Base-by-base conservation (phyloP, 2,113 vertebrate genomes). In the Piaya cayana region DNA sequence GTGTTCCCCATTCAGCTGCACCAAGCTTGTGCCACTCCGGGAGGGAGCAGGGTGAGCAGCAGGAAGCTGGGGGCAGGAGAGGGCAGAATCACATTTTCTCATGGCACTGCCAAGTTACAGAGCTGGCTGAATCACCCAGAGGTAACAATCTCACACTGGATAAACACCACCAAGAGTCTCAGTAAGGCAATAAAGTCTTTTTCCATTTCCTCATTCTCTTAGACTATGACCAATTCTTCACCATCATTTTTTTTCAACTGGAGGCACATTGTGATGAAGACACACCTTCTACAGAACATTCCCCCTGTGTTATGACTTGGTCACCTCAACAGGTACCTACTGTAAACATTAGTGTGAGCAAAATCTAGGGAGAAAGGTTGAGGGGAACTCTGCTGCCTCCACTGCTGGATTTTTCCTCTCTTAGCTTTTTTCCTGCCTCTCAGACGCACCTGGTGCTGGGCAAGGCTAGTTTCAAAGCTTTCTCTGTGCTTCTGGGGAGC, bases 371-470 rank as follows among this genome's bases (percentile, higher is more conserved):
- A 72, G 39, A 82, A 69, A 59, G 53, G 30, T 3, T 86, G 53
- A 86, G 49, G 29, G n/a, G 18, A 82, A 36, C 36, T 64, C 47
- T 55, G 22, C 29, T 89, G 25, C 27, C 49, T 23, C 30, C 30
- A 26, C 16, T 34, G 34, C 1, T 22, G 18, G 30, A 47, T 72
- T 87, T 82, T n/a, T 49, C 36, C 30, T 32, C 29, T 32, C 45
- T 53, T 34, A 15, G 36, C 15, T 30, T 68, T 86, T 78, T 49
- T 72, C 29, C 53, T 84, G 36, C 50, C n/a, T 53, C n/a, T 75
- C 39, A 56, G 59, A 39, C 16, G 52, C 1, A 7, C 27, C 64
- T 29, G n/a, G 34, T 59, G 74, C n/a, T 0, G 0, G 29, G 47
- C 30, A 78, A 60, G 27, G 52, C 58, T 64, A 49, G 39, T 43